These are phyloP conservation scores for Tetramorium bicarinatum DNA, from an alignment of 2,888 invertebrate species.

Conservation along the genomic window DNA sequence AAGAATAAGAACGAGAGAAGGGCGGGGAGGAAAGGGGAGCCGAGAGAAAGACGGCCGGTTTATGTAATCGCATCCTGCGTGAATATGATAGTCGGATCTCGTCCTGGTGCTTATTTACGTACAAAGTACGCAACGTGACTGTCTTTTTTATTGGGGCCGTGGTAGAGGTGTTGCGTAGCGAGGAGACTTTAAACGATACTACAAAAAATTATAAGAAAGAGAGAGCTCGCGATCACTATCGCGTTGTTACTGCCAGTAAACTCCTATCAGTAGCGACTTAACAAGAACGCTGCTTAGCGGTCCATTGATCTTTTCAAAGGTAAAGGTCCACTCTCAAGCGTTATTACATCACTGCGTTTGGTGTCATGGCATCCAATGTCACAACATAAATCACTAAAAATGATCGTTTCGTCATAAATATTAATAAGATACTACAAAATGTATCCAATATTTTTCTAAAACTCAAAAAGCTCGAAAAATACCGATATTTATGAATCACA, in stretches of 20 bases:
- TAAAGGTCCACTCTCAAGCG: slow-evolving; percentile 26
- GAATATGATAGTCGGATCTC: slow-evolving; percentile 69
- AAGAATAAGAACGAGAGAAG: neutral
- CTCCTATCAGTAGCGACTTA: slow-evolving; percentile 34
- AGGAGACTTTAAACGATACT: slow-evolving; percentile 41
- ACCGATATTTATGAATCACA: neutral
- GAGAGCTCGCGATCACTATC: slow-evolving; percentile 37
- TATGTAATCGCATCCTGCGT: slow-evolving; percentile 74
- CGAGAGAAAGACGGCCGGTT: slow-evolving; percentile 50
- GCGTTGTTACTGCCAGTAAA: neutral
- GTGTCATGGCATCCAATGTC: slow-evolving; percentile 31
- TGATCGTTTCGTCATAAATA: neutral
- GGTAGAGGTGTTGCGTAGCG: slow-evolving; percentile 47
- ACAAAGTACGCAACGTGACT: slow-evolving; percentile 54
- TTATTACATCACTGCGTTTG: slow-evolving; percentile 23
- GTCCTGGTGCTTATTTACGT: slow-evolving; percentile 68
- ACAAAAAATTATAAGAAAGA: slow-evolving; percentile 36
- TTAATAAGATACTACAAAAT: neutral
- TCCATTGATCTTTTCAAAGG: slow-evolving; percentile 40
- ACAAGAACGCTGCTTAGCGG: neutral
- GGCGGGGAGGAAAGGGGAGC: neutral
- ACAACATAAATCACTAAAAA: slow-evolving; percentile 19
- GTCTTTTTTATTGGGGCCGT: slow-evolving; percentile 42
- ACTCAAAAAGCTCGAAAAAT: neutral
- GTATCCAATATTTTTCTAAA: neutral